phyloP scores from a whole-genome alignment of 2,113 vertebrate species.

The Microcebus griseorufus region DNA sequence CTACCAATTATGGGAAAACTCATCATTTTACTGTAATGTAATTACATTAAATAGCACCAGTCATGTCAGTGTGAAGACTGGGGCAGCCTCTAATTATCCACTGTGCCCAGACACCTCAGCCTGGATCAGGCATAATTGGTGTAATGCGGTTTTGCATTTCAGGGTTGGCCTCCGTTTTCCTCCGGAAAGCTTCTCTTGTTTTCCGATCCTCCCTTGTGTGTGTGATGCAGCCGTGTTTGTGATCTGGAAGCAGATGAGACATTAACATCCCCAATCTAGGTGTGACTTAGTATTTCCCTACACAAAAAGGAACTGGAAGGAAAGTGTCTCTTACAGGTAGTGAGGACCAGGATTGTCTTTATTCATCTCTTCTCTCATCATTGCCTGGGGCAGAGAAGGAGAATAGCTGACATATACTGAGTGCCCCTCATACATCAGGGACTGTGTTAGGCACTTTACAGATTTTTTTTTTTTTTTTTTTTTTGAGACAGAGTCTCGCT shows the following conservation, averaged over 20 bases:
- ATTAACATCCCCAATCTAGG: not conserved
- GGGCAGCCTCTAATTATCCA: slow-evolving; percentile 73
- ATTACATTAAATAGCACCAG: slow-evolving; percentile 77
- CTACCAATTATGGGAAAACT: slow-evolving; percentile 75
- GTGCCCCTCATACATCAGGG: not conserved
- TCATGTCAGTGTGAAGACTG: slow-evolving; percentile 62
- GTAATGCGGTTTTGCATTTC: slow-evolving; percentile 36
- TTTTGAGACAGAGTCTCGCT: too few species aligned
- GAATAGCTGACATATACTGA: not conserved
- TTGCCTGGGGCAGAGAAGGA: not conserved
- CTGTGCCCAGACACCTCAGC: slow-evolving; percentile 65
- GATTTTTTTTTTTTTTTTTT: not conserved
- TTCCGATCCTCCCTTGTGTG: not conserved
- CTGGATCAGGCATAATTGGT: slow-evolving; percentile 60
- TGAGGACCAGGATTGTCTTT: not conserved
- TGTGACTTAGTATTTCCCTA: not conserved
- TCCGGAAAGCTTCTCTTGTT: not conserved
- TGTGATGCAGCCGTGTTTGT: not conserved
- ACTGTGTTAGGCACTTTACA: not conserved
- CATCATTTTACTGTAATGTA: slow-evolving; percentile 78
- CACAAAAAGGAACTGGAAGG: not conserved
- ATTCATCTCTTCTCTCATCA: not conserved
- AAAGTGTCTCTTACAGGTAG: not conserved
- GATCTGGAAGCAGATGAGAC: not conserved
- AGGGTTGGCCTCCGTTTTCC: slow-evolving; percentile 26